A percentile compares a stretch with the other conserved stretches of the same genome.
These are phyloP conservation scores for Halocynthia roretzi DNA, from an alignment of 23 tunicate species.

Conservation along the genomic window DNA sequence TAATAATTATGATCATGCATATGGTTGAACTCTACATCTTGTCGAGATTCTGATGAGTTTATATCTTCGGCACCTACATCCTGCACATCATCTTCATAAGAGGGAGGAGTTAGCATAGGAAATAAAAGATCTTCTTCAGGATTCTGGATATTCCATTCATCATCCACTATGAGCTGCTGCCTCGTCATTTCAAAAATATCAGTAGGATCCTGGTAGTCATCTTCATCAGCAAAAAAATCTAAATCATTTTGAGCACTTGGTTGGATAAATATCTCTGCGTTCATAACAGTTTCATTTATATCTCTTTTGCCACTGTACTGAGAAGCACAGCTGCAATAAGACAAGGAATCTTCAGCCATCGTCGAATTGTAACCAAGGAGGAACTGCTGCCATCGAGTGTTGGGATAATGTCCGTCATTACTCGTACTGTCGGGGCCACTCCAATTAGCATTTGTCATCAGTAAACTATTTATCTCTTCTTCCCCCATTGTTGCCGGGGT, in stretches of 20 bases:
- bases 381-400: constrained; percentile 17
- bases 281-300: constrained; percentile 3
- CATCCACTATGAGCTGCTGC: neutral
- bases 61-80: neutral
- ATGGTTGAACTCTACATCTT: neutral
- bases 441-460: neutral
- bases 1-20: constrained; percentile 23
- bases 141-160: constrained; percentile 12
- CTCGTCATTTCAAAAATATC: constrained; percentile 4
- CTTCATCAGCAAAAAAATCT: neutral
- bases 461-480: constrained; percentile 12
- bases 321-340: neutral
- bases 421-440: neutral
- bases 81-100: constrained; percentile 9
- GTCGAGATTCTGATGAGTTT: neutral
- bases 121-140: constrained; percentile 15
- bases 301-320: neutral
- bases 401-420: neutral
- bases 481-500: constrained; percentile 17
- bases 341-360: neutral
- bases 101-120: constrained; percentile 20
- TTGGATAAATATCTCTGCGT: constrained; percentile 2
- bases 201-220: neutral
- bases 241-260: neutral
- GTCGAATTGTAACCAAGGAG: constrained; percentile 5